Base-by-base conservation (phyloP, 2,797 vertebrate genomes). In the Chaenodraco wilsoni region DNA sequence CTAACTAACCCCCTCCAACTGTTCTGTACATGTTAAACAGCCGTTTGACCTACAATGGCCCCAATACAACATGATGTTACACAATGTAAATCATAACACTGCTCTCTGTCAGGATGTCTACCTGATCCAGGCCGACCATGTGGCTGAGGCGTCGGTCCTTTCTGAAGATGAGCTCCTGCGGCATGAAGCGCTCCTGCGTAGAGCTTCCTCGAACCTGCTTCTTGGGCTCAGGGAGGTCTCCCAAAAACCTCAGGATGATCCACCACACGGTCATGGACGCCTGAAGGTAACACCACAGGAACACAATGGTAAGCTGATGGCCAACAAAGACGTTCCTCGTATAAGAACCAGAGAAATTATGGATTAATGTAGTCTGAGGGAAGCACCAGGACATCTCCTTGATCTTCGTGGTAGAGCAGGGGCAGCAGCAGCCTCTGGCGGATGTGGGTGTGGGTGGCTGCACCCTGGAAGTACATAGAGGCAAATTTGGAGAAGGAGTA, bases 181-280 rank as follows among this genome's bases (percentile, higher is more conserved):
- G 85, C n/a, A 95, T 48, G 11, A 87, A 54, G 43, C 68, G 83
- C 8, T 89, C 87, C 46, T 71, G 64, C 15, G 17, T 27, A 31
- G 72, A 33, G 33, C 21, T 5, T 60, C 52, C 67, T 17, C 52
- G 68, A 45, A 91, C 74, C 72, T 89, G 86, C 43, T 90, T 87
- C 67, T 90, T 93, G 4, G 96, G 97, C 82, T 99, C 98, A 0
- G 97, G 96, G 21, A 98, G 93, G 73, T 99, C 98, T 10, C 97
- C 98, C 97, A 99, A 97, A 92, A 99, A 99, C 85, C 97, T 95
- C 88, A 99, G 88, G 87, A 99, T 97, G 83, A 97, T 92, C 88
- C 92, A 95, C 98, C 98, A 99, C 59, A 99, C 92, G 0, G 93
- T 94, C 45, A 97, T 78, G 0, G 97, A 97, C 4, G 96, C 95